These are phyloP conservation scores for Rhinoptilus africanus DNA, from an alignment of 2,113 vertebrate genomes.

Conservation along the genomic window DNA sequence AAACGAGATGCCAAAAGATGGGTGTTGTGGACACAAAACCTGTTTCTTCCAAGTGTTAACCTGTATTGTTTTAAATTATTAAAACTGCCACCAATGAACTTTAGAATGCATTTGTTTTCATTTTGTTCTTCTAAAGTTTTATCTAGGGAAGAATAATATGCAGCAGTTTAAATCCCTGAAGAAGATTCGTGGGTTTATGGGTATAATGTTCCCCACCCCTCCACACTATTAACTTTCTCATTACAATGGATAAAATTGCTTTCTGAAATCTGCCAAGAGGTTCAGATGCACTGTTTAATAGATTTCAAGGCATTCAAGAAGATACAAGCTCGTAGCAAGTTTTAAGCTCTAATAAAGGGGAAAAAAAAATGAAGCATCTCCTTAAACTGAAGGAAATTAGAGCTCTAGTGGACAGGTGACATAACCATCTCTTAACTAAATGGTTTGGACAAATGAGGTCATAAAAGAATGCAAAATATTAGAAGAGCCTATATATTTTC, in stretches of 20 bases:
- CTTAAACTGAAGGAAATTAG: not conserved
- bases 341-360: not conserved
- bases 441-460: not conserved
- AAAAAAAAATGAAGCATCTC: not conserved
- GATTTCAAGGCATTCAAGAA: conserved; percentile 31
- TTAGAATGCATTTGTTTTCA: not conserved
- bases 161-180: not conserved
- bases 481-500: rapidly evolving
- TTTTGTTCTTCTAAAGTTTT: conserved; percentile 13
- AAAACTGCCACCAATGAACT: not conserved
- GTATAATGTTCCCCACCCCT: not conserved
- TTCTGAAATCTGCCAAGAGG: conserved; percentile 28
- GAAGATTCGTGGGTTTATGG: not conserved
- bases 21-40: rapidly evolving
- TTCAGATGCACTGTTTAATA: conserved; percentile 51
- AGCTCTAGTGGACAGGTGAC: not conserved
- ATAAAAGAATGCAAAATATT: not conserved
- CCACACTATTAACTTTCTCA: conserved; percentile 34
- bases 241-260: conserved; percentile 59
- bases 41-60: not conserved
- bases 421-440: not conserved
- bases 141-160: not conserved
- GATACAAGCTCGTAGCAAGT: not conserved
- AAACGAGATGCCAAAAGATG: not conserved
- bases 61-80: not conserved